A percentile compares a stretch with the other conserved stretches of the same genome.
Evolutionary conservation across 2,888 invertebrate species (phyloP).

Genomic region (Drosophila peninsularis): DNA sequence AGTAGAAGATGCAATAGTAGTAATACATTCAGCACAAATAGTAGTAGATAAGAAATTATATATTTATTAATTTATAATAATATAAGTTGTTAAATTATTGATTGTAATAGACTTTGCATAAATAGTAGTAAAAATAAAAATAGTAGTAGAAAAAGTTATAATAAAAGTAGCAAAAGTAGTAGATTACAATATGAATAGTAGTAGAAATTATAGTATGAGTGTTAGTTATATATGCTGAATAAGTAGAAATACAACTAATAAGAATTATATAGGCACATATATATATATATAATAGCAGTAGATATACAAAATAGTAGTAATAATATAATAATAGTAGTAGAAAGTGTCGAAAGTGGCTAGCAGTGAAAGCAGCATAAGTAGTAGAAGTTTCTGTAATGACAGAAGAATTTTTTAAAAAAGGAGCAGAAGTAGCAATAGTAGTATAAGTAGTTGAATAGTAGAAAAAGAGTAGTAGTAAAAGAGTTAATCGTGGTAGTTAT

Average conservation of each 20-base stretch:
- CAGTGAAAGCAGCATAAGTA: not conserved
- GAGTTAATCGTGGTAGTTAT: not conserved
- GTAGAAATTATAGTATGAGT: no score
- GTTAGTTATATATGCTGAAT: no score
- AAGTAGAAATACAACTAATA: no score
- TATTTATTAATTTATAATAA: no score
- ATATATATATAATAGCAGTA: no score
- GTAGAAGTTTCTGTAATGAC: not conserved
- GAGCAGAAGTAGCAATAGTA: not conserved
- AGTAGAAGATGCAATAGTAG: not conserved
- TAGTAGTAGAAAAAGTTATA: not conserved
- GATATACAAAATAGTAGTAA: not conserved
- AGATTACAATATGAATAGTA: no score
- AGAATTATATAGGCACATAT: no score
- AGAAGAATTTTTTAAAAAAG: no score
- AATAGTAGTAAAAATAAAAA: not conserved
- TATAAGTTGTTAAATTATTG: not conserved
- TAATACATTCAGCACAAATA: not conserved
- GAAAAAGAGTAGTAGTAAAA: no score
- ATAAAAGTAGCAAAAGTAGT: not conserved
- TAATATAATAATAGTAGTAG: not conserved
- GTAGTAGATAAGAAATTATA: no score
- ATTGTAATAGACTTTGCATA: not conserved
- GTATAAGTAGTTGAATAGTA: not conserved
- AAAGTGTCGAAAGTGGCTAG: no score